phyloP scores from a whole-genome alignment of 2,797 vertebrate species.

The Selene dorsalis region DNA sequence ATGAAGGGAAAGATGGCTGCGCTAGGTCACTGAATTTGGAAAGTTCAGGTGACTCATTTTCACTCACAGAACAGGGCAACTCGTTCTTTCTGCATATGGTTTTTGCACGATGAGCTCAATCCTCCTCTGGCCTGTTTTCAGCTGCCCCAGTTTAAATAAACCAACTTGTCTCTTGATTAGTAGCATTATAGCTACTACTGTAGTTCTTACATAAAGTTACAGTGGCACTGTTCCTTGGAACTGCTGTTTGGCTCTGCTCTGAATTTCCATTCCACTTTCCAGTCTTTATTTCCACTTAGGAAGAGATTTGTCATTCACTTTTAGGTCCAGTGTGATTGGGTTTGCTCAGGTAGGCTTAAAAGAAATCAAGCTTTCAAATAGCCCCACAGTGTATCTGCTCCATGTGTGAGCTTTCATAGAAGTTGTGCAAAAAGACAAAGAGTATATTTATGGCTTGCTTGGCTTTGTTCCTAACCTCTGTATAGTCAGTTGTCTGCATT shows the following conservation, averaged over 20 bases:
- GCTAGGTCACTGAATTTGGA: slow-evolving; percentile 41
- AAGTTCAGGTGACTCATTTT: slow-evolving; percentile 57
- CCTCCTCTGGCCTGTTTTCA: not conserved
- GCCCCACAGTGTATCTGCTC: slow-evolving; percentile 13
- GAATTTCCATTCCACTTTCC: slow-evolving; percentile 45
- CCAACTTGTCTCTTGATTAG: slow-evolving; percentile 18
- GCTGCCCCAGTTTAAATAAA: slow-evolving; percentile 1
- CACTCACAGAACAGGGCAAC: not conserved
- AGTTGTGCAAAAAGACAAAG: slow-evolving; percentile 7
- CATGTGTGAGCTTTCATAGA: slow-evolving; percentile 19
- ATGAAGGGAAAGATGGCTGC: not conserved
- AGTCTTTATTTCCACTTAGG: slow-evolving; percentile 23
- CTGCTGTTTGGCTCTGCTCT: slow-evolving; percentile 26
- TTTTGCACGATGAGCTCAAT: not conserved
- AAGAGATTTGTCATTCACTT: slow-evolving; percentile 39
- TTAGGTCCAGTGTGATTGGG: slow-evolving; percentile 23
- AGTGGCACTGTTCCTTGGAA: slow-evolving; percentile 27
- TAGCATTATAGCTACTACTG: slow-evolving; percentile 1
- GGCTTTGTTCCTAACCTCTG: slow-evolving; percentile 9
- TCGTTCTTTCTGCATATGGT: not conserved
- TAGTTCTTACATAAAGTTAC: slow-evolving; percentile 18
- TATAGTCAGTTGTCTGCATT: slow-evolving; percentile 2
- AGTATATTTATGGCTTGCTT: slow-evolving; percentile 27
- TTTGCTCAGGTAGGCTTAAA: slow-evolving; percentile 9
- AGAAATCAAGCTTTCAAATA: slow-evolving; percentile 21